Conservation (phyloP, 1,140 invertebrate species). For the Drosophila pruinosa region DNA sequence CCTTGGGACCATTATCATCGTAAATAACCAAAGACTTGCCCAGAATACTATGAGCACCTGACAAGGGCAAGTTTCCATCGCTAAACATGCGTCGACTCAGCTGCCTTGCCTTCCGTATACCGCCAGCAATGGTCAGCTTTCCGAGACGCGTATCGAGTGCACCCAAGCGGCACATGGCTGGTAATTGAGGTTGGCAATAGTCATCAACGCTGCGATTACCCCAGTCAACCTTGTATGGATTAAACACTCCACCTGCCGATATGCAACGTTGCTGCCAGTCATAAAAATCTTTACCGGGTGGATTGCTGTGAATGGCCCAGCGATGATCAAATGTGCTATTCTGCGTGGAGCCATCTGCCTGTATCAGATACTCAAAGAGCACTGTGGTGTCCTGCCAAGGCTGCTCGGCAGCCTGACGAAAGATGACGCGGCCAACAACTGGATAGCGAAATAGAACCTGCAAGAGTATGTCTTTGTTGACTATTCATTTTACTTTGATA, state of each 20-base stretch:
- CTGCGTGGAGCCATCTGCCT: slow-evolving; percentile 92
- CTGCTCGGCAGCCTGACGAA: slow-evolving; percentile 91
- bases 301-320: slow-evolving; percentile 86
- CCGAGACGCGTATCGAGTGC: slow-evolving; percentile 89
- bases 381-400: slow-evolving; percentile 92
- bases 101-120: slow-evolving; percentile 85
- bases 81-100: slow-evolving; percentile 91
- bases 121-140: slow-evolving; percentile 89
- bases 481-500: neutral
- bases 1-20: slow-evolving; percentile 93
- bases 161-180: slow-evolving; percentile 87
- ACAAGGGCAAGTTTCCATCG: slow-evolving; percentile 90
- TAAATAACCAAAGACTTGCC: slow-evolving; percentile 94
- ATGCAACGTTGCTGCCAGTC: slow-evolving; percentile 94
- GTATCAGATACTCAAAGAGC: slow-evolving; percentile 89
- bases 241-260: slow-evolving; percentile 90
- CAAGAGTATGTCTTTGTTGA: neutral
- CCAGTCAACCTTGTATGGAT: slow-evolving; percentile 89
- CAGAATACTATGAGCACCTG: slow-evolving; percentile 89
- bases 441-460: slow-evolving; percentile 91
- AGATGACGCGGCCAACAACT: slow-evolving; percentile 92
- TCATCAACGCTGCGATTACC: slow-evolving; percentile 83
- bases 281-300: slow-evolving; percentile 93
- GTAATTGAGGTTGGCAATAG: slow-evolving; percentile 84
- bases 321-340: slow-evolving; percentile 91